Evolutionary conservation across 1,140 invertebrate species (phyloP).

Genomic region (Sinonovacula constricta): DNA sequence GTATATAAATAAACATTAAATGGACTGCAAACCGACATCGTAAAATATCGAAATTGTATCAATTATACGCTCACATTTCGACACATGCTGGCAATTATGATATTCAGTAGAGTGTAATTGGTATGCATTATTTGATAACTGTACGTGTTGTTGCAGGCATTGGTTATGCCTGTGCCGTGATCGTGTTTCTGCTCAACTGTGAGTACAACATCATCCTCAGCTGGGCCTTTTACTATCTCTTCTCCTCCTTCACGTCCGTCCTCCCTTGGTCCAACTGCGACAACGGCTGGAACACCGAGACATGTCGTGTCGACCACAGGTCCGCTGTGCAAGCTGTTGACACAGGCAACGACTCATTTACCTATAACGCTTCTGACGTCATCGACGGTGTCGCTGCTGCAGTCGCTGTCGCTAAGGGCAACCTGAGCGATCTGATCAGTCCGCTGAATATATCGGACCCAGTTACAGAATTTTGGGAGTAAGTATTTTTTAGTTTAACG

Average conservation of each 20-base stretch:
- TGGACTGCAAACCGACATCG: too few species aligned
- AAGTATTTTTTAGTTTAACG: too few species aligned
- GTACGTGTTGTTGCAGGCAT: slow-evolving; percentile 64
- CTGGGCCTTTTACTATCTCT: slow-evolving; percentile 76
- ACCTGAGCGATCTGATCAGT: not conserved
- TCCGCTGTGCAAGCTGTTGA: not conserved
- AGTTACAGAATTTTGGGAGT: slow-evolving; percentile 76
- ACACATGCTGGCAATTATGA: too few species aligned
- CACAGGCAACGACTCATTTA: not conserved
- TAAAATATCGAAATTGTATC: too few species aligned
- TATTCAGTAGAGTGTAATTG: too few species aligned
- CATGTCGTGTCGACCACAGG: slow-evolving; percentile 54
- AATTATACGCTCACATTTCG: too few species aligned
- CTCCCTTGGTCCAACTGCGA: slow-evolving; percentile 79
- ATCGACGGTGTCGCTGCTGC: not conserved
- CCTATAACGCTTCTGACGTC: not conserved
- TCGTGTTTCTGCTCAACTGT: slow-evolving; percentile 72
- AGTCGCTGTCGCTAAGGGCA: not conserved
- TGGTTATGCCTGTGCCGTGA: slow-evolving; percentile 69
- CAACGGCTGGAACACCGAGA: slow-evolving; percentile 78
- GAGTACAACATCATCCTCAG: slow-evolving; percentile 77
- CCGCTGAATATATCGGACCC: slow-evolving; percentile 63
- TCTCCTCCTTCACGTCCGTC: slow-evolving; percentile 69
- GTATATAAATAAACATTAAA: too few species aligned
- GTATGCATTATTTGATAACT: too few species aligned